Evolutionary conservation across 2,888 invertebrate species (phyloP), one percentile per base, ranked within the genome.

Genomic region (Platycheirus albimanus): DNA sequence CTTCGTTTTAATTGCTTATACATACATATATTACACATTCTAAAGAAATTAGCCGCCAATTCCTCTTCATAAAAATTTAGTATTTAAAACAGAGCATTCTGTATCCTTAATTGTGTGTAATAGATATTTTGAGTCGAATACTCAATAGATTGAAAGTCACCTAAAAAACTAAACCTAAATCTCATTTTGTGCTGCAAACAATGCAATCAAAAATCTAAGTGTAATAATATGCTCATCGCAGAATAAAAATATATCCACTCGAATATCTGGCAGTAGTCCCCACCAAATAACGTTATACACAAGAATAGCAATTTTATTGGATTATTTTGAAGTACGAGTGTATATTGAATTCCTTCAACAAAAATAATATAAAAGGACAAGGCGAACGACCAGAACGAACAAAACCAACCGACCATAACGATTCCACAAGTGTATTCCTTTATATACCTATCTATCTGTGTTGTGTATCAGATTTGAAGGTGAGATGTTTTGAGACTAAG

Each of bases 281-380:
- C 43, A 69, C 45, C 38, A 3, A 58, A 58, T 41, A 41, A 11
- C 45, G 45, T 54, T 54, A 69, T 51, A 74, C 61, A n/a, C 52
- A 58, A 61, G 36, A 45, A 51, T 15, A 64, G 61, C 52, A 74
- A 69, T 66, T 72, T 49, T 49, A 13, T 36, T 70, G 56, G 64
- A 56, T 52, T 75, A 56, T 67, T 74, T 56, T 64, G 30, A 75
- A 75, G 54, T 67, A 72, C n/a, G n/a, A n/a, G n/a, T n/a, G n/a
- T 54, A 69, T 69, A 74, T 63, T 49, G 33, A 58, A 63, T 51
- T 63, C 51, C 20, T 56, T 75, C 2, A 20, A 13, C 8, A 36
- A 54, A 36, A 38, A 56, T 17, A 17, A 51, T 19, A 15, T 52
- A 54, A 63, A 72, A 66, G 51, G 58, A 66, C 58, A 67, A 17